A percentile compares a stretch with the other conserved stretches of the same genome.
phyloP scores from a whole-genome alignment of 2,797 vertebrate genomes.

The Danio kyathit region DNA sequence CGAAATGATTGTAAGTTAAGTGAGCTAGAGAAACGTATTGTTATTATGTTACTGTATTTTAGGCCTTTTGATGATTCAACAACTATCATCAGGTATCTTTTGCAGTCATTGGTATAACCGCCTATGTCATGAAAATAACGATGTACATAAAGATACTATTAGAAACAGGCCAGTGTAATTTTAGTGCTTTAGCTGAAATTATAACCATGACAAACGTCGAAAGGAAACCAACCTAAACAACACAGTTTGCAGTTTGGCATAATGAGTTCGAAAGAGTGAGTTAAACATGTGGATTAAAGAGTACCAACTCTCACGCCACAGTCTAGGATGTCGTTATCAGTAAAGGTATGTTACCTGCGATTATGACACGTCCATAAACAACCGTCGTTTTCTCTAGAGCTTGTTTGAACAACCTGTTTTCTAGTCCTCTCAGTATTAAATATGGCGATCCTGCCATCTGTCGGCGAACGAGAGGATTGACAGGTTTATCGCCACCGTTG shows the following conservation, averaged over 20 bases:
- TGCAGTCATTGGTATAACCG: neutral
- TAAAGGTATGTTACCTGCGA: neutral
- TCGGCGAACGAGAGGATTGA: neutral
- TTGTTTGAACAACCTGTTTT: neutral
- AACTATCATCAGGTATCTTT: neutral
- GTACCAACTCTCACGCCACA: slow-evolving; percentile 1
- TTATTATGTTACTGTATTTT: neutral
- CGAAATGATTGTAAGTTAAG: too few relatives aligned
- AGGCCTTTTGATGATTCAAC: neutral
- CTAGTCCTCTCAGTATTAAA: neutral
- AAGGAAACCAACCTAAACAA: neutral
- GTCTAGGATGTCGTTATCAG: neutral
- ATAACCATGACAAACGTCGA: neutral
- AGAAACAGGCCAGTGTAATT: neutral
- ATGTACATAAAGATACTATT: neutral
- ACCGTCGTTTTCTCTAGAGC: neutral
- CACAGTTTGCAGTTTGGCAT: neutral
- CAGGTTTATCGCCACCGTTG: neutral
- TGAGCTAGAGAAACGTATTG: too few relatives aligned
- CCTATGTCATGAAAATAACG: neutral
- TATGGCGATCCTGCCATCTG: neutral
- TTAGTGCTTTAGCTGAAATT: neutral
- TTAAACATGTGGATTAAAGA: slow-evolving; percentile 12
- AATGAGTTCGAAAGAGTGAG: neutral
- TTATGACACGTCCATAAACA: neutral